Conservation (phyloP, 1,140 invertebrate genomes). For the Rhynchophorus ferrugineus region DNA sequence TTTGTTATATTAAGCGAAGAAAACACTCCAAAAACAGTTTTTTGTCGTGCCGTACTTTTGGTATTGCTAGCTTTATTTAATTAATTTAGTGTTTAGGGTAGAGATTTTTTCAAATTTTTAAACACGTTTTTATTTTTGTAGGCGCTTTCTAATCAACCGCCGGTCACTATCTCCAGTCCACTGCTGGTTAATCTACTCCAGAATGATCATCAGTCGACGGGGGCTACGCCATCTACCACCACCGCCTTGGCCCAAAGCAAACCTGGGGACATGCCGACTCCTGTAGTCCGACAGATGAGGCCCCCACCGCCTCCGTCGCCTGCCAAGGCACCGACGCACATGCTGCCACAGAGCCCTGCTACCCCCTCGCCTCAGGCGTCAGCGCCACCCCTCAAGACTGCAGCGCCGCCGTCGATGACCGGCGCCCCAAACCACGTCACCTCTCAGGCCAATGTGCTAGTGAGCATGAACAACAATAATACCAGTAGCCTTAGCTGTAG, state of each 20-base stretch:
- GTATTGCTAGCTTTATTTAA: no score
- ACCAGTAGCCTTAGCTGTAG: slow-evolving; percentile 19
- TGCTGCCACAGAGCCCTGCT: slow-evolving; percentile 11
- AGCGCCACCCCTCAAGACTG: slow-evolving; percentile 1
- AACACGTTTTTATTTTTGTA: no score
- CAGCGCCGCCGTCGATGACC: not conserved
- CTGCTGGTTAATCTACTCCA: slow-evolving; percentile 84
- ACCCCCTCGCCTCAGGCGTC: slow-evolving; percentile 1
- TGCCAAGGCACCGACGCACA: no score
- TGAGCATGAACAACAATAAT: slow-evolving; percentile 18
- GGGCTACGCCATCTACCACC: slow-evolving; percentile 2
- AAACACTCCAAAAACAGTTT: no score
- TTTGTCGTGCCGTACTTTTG: no score
- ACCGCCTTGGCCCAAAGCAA: not conserved
- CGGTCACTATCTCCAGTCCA: slow-evolving; percentile 76
- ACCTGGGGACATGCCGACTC: not conserved
- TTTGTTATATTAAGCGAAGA: no score
- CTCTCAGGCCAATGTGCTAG: slow-evolving; percentile 16
- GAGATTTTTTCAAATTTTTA: no score
- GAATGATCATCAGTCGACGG: slow-evolving; percentile 57
- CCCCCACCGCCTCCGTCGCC: slow-evolving; percentile 7
- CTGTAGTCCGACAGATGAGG: slow-evolving; percentile 13
- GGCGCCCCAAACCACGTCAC: slow-evolving; percentile 14
- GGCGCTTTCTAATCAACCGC: no score
- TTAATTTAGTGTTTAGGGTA: no score